Base-by-base conservation (phyloP, 2,797 vertebrate genomes). In the Podargus strigoides region DNA sequence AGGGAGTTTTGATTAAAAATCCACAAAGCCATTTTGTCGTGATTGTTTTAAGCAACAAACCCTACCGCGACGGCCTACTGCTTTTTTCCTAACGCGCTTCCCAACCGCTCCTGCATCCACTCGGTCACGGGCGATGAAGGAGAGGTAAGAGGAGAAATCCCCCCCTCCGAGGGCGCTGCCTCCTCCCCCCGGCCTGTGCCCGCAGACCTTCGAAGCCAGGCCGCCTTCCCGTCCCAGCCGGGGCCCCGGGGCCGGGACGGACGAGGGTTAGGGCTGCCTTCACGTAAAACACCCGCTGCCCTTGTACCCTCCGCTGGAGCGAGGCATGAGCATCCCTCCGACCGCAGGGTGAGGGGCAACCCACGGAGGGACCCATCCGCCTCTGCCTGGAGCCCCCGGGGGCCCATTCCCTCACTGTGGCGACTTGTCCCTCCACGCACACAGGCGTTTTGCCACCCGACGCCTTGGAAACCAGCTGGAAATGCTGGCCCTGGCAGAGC, bases 1-100 rank as follows among this genome's bases (percentile, higher is more conserved):
- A 79, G 85, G 59, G 46, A 85, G 22, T 94, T 95, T 95, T 91
- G 55, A 96, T 95, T 95, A 94, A 96, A 96, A 96, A 95, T 94
- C 94, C 90, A 69, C 64, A 93, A 95, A 91, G 36, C 17, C 41
- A 7, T 91, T 91, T 91, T 93, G 36, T 76, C 39, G 12, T 73
- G 55, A 67, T 87, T 44, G 52, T 94, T 95, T 87, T 91, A 95
- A 87, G 72, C 64, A 69, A 82, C 90, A 95, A 91, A 56, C 16
- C 36, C 60, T 76, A 70, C 34, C 22, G 64, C 36, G 49, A n/a
- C 37, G 87, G 87, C 94, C 93, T 93, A 62, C 85, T 64, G 60
- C 64, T 83, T 91, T 89, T 93, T 55, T n/a, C n/a, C 60, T 89
- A 85, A 79, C 14, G 67, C 32, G 7, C 68, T 80, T 89, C 55